A percentile compares a stretch with the other conserved stretches of the same genome.
Conservation (phyloP, 2,797 vertebrate genomes). For the Ambastaia sidthimunki region DNA sequence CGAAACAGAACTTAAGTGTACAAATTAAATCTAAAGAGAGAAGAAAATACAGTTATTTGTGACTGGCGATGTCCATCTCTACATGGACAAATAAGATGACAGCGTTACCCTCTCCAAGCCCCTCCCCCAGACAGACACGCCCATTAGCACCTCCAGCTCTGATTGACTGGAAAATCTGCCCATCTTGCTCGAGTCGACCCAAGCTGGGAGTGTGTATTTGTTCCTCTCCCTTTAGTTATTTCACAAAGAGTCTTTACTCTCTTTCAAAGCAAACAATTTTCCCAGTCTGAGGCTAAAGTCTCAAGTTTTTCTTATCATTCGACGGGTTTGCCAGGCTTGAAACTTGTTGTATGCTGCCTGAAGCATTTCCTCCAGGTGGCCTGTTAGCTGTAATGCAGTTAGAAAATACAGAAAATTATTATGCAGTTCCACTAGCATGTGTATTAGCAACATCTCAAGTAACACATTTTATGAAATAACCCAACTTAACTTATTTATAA, state of each 20-base stretch:
- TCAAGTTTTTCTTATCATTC: constrained; percentile 98
- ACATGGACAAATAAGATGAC: constrained; percentile 63
- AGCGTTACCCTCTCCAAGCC: constrained; percentile 58
- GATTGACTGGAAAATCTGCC: constrained; percentile 57
- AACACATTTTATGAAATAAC: too few relatives aligned
- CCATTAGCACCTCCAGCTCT: constrained; percentile 47
- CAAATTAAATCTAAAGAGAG: constrained; percentile 27
- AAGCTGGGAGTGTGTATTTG: constrained; percentile 40
- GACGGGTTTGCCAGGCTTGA: constrained; percentile 93
- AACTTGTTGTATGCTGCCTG: constrained; percentile 96
- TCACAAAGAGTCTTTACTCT: constrained; percentile 50
- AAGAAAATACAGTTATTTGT: constrained; percentile 65
- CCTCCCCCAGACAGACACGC: constrained; percentile 36
- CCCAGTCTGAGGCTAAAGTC: not conserved
- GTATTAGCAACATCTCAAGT: not conserved
- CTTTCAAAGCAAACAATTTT: constrained; percentile 50
- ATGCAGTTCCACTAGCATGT: not conserved
- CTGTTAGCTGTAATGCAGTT: constrained; percentile 82
- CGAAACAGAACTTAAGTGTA: constrained; percentile 27
- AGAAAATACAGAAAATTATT: not conserved
- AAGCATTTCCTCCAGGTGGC: constrained; percentile 97
- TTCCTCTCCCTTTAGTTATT: constrained; percentile 35
- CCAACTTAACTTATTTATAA: too few relatives aligned
- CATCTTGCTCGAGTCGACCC: constrained; percentile 52
- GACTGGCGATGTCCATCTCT: constrained; percentile 67